Evolutionary conservation across 2,888 invertebrate genomes (phyloP), one percentile per base, ranked within the genome.

Genomic region (Fragum sueziense): DNA sequence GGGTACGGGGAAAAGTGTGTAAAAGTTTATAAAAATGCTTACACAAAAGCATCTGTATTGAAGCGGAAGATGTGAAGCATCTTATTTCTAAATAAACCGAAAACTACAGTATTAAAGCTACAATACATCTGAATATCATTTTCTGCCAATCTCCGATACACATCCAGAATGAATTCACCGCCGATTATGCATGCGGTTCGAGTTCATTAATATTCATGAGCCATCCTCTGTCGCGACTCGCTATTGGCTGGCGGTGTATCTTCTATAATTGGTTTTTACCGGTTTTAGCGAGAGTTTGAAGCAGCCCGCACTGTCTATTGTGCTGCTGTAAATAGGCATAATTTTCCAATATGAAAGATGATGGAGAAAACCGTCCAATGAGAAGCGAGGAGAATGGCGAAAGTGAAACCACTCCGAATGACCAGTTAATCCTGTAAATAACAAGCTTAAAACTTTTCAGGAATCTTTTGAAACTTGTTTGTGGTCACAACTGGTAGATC

Each of bases 271-370:
- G 69, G 68, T 34, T 68, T 57, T 74, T 65, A 65, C 65, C 65
- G 65, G 22, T 65, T 57, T 65, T 41, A 65, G 65, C 33, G 37
- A 41, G 65, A 65, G 65, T 37, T 65, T 65, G 65, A 27, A 22
- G 65, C 25, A 65, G 25, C 65, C 65, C 41, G 37, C 41, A 11
- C 25, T 65, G 41, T 62, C 62, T 73, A 76, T 79, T 79, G 76
- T 76, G 79, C 68, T 69, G 27, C 74, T 70, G 79, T 77, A 77
- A 84, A 81, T 76, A 68, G 68, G 33, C 7, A 72, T 80, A 81
- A 84, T 81, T n/a, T 79, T 75, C 79, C 80, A 71, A 81, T 84
- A 79, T 79, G 68, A 37, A 79, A 57, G 69, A 65, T 73, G 67
- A 51, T 59, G 31, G 57, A n/a, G 62, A 65, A 75, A 75, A 67